Conservation (phyloP, 2,888 invertebrate genomes). For the Eremobia ochroleuca region DNA sequence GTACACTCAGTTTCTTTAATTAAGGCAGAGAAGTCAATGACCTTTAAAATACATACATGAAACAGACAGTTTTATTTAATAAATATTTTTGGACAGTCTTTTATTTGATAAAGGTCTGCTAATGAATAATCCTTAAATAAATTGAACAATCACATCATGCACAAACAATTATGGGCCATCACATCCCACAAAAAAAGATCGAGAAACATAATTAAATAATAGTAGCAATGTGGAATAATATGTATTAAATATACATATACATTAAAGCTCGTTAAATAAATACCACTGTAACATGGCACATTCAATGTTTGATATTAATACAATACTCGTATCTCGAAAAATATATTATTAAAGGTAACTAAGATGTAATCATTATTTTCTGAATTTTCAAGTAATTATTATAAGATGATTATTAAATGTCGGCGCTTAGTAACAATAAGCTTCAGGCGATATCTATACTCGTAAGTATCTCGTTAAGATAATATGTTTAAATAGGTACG, state of each 20-base stretch:
- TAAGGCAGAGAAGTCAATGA: background rate
- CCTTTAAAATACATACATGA: background rate
- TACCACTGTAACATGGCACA: background rate
- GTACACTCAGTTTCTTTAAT: background rate
- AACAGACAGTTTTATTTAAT: conserved; percentile 5
- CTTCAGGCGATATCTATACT: background rate
- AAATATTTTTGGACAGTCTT: background rate
- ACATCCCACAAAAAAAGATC: conserved; percentile 1
- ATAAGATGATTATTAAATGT: background rate
- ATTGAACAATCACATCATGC: conserved; percentile 12
- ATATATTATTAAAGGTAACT: background rate
- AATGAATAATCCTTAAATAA: conserved; percentile 8
- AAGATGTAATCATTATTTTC: background rate
- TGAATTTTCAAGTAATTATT: background rate
- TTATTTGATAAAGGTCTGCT: background rate
- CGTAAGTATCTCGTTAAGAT: background rate
- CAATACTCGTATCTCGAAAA: background rate
- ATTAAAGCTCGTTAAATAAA: conserved; percentile 3
- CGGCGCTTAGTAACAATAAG: background rate
- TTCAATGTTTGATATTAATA: background rate
- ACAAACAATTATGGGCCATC: conserved; percentile 2
- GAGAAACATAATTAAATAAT: background rate
- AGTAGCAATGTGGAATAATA: background rate
- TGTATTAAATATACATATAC: conserved; percentile 11
- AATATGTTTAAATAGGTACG: background rate